Conservation (phyloP, 2,888 invertebrate genomes). For the Ischnura elegans region DNA sequence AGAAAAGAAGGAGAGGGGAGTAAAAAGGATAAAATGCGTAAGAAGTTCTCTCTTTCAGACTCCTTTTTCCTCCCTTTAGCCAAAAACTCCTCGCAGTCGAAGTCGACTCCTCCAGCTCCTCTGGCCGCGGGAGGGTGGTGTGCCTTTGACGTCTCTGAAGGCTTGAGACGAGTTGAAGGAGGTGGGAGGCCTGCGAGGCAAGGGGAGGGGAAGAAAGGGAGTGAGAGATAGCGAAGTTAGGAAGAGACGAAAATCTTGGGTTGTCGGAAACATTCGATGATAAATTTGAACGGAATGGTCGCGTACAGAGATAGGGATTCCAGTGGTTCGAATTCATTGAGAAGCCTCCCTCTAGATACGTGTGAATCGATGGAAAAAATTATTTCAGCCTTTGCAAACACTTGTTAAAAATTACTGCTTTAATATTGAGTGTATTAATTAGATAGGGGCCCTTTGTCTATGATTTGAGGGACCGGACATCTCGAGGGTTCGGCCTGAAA, state of each 20-base stretch:
- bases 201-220: not conserved
- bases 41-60: not conserved
- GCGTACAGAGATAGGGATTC: not conserved
- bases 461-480: too few relatives aligned
- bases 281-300: not conserved
- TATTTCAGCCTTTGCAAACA: too few relatives aligned
- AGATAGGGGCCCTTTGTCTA: too few relatives aligned
- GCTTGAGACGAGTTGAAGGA: slow-evolving; percentile 19
- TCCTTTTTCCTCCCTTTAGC: slow-evolving; percentile 12
- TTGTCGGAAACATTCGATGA: too few relatives aligned
- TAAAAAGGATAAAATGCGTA: not conserved
- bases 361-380: too few relatives aligned
- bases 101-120: not conserved
- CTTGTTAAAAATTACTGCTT: too few relatives aligned
- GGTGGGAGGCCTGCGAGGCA: too few relatives aligned
- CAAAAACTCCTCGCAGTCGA: not conserved
- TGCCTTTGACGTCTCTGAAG: slow-evolving; percentile 29
- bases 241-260: not conserved
- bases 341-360: too few relatives aligned
- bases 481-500: too few relatives aligned
- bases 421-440: too few relatives aligned
- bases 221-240: not conserved
- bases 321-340: not conserved
- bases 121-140: not conserved
- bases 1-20: not conserved